Evolutionary conservation across 64 coral and sea anemone genomes (phyloP), one percentile per base, ranked within the genome.

Genomic region (Acropora tenuis): DNA sequence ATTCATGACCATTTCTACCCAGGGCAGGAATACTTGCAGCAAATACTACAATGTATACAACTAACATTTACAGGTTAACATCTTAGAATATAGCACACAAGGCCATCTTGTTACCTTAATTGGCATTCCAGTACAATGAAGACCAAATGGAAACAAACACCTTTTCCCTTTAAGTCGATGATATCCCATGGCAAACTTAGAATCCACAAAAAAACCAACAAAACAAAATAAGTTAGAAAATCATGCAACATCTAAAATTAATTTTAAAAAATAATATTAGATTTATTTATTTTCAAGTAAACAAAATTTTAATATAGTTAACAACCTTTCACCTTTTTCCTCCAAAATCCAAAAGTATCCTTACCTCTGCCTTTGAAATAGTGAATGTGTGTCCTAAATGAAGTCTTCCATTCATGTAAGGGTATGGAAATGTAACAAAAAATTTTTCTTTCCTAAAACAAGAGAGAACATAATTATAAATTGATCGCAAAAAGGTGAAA

Each of bases 111-210:
- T 76, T 84, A 96, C 94, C 87, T 96, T 96, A 45, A 96, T 96
- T 19, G 95, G 95, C 95, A 97, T 97, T 55, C 95, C 95, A 8
- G 95, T 97, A 50, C 95, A 97, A 43, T 97, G 95, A 11, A 97
- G 87, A 41, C 92, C 95, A 94, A 97, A 97, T 73, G 95, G 95
- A 84, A 83, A 97, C 59, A 97, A 73, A 46, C 92, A 82, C 3
- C 93, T 87, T 50, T 91, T 97, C 59, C 92, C 95, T 88, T 94
- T 93, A 11, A 97, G 73, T 69, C 95, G 86, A 41, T 93, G 65
- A 63, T 88, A 97, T 59, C 95, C 95, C 9, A 63, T 50, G 15
- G 95, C 95, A 97, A 97, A 97, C 95, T 97, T 42, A 11, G 13
- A 87, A 45, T 47, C 77, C 15, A 6, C 19, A 12, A 48, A 47